Base-by-base conservation (phyloP, 2,113 vertebrate genomes). In the Callionymus lyra region DNA sequence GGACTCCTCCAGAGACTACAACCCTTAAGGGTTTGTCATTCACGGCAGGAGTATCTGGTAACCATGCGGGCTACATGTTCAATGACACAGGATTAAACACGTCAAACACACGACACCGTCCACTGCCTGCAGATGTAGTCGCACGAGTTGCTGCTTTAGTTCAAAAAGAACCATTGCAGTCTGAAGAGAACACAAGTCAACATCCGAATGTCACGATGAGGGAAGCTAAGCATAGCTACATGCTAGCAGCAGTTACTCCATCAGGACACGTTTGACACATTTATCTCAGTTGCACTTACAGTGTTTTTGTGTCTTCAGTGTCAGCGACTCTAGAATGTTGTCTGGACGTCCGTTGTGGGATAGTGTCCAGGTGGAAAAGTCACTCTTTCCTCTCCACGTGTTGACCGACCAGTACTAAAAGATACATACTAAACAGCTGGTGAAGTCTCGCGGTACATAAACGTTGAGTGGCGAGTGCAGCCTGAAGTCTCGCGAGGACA, bases 381-480 rank as follows among this genome's bases (percentile, higher is more conserved):
- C 66, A 70, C n/a, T 41, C 65, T 81, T 69, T 74, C 59, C 59
- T 73, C 68, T 76, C 86, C 84, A 87, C 84, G 86, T 86, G 84
- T 75, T 83, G 63, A 64, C 67, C 64, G 74, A 74, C 60, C 38
- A 79, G 66, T 62, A 65, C 54, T 59, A 74, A 82, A 68, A 70
- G 46, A 72, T 41, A 83, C 65, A 76, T 65, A 64, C 59, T 37
- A 60, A 82, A 82, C 85, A 85, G 84, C 83, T 84, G 83, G 70
- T 71, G 18, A 85, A 73, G 39, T 72, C 79, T 81, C 84, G 84
- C 85, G 85, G 84, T 51, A 71, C 14, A 31, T 6, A 13, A 12
- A 1, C 3, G 17, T 6, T n/a, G 6, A 3, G 10, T 27, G 6
- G 11, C 4, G 9, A 4, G 10, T 10, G 1, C 1, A n/a, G 4